These are phyloP conservation scores for Cryptomyrus ogoouensis DNA, from an alignment of 2,113 vertebrate species.

Conservation along the genomic window DNA sequence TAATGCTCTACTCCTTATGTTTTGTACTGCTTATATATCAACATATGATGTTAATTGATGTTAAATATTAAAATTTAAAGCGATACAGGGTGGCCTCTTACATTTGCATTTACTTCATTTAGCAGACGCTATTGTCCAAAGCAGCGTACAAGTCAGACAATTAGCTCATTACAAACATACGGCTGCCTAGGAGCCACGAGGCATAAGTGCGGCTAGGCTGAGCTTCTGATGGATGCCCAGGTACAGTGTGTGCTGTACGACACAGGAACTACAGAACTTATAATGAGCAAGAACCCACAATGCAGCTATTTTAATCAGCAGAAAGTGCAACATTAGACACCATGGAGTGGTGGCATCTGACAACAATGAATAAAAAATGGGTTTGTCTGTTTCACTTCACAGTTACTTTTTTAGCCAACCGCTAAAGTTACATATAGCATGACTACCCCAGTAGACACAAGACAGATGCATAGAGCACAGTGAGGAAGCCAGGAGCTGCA, in stretches of 20 bases:
- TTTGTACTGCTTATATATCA: too few relatives aligned
- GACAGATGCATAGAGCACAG: too few relatives aligned
- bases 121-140: neutral
- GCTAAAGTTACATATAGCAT: neutral
- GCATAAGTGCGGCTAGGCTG: neutral
- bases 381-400: neutral
- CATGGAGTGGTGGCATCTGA: too few relatives aligned
- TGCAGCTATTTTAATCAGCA: too few relatives aligned
- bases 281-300: neutral
- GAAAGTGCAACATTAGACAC: too few relatives aligned
- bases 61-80: neutral
- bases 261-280: neutral
- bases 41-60: too few relatives aligned
- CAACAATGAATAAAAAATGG: too few relatives aligned
- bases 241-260: neutral
- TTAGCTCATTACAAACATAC: neutral
- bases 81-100: neutral
- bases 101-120: neutral
- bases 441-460: too few relatives aligned
- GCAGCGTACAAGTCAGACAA: neutral
- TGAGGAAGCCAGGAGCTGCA: too few relatives aligned
- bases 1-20: too few relatives aligned
- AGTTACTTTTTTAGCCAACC: neutral
- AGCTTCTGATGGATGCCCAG: neutral
- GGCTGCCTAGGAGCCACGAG: neutral